Evolutionary conservation across 1,140 invertebrate species (phyloP).

Genomic region (Battus philenor): DNA sequence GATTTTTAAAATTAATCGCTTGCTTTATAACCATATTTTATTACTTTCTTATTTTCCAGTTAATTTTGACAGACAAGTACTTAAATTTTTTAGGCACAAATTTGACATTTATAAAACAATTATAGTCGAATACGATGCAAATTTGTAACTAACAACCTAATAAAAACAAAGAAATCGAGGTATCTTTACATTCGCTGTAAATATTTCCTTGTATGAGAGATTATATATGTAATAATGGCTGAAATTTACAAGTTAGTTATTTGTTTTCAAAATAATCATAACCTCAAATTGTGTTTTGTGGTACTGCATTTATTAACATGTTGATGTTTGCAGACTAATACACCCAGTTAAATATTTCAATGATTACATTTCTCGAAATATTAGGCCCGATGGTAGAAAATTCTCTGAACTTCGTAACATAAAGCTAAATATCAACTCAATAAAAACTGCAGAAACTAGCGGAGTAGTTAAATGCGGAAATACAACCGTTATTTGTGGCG

Average conservation of each 20-base stretch:
- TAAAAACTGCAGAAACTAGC: slow-evolving; percentile 56
- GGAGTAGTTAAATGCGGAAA: slow-evolving; percentile 63
- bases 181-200: slow-evolving; percentile 1
- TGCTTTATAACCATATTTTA: too few species aligned
- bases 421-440: slow-evolving; percentile 56
- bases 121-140: too few species aligned
- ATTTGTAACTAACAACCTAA: too few species aligned
- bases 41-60: too few species aligned
- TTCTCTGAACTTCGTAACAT: slow-evolving; percentile 53
- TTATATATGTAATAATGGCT: slow-evolving; percentile 43
- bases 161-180: too few species aligned
- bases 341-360: slow-evolving; percentile 64
- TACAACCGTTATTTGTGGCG: slow-evolving; percentile 60
- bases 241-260: slow-evolving; percentile 53
- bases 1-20: too few species aligned
- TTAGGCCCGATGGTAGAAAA: slow-evolving; percentile 51
- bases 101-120: too few species aligned
- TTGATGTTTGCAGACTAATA: slow-evolving; percentile 41
- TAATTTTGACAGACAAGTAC: too few species aligned
- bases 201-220: not conserved
- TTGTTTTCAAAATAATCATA: not conserved
- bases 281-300: not conserved
- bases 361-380: slow-evolving; percentile 47
- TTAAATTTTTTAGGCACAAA: too few species aligned
- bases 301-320: slow-evolving; percentile 14